These are phyloP conservation scores for Peromyscus eremicus DNA, from an alignment of 2,797 vertebrate species.

Conservation along the genomic window DNA sequence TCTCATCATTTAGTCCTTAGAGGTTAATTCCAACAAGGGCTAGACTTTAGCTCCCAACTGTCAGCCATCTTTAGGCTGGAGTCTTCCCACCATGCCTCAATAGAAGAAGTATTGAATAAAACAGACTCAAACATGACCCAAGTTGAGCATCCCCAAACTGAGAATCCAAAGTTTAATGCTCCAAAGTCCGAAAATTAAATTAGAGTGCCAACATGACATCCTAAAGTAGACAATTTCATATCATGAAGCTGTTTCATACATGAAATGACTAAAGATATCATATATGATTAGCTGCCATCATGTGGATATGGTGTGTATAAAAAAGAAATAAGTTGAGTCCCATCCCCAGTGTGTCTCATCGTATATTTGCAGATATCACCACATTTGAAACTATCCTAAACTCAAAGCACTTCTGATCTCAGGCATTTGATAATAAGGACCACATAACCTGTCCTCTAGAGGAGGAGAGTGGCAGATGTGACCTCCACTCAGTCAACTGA, in stretches of 20 bases:
- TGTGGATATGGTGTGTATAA: not conserved
- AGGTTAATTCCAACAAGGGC: not conserved
- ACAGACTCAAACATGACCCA: not conserved
- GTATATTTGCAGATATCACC: not conserved
- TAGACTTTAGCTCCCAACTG: too few species aligned
- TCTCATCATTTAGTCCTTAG: not conserved
- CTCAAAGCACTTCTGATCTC: not conserved
- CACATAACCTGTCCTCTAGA: not conserved
- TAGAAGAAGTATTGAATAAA: not conserved
- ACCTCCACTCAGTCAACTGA: not conserved
- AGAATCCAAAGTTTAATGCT: not conserved
- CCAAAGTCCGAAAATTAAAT: not conserved
- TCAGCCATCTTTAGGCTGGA: not conserved
- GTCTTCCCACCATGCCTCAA: conserved; percentile 4
- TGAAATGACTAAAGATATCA: not conserved
- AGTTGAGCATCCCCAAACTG: not conserved
- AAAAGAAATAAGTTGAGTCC: not conserved
- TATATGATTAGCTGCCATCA: not conserved
- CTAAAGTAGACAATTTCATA: not conserved
- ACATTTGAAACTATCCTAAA: not conserved
- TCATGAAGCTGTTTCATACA: not conserved
- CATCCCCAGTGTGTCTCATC: not conserved
- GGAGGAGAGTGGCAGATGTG: not conserved
- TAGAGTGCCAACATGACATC: not conserved
- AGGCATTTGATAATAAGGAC: not conserved